A percentile compares a stretch with the other conserved stretches of the same genome.
Conservation (phyloP, 2,797 vertebrate species). For the Lophotriccus pileatus region DNA sequence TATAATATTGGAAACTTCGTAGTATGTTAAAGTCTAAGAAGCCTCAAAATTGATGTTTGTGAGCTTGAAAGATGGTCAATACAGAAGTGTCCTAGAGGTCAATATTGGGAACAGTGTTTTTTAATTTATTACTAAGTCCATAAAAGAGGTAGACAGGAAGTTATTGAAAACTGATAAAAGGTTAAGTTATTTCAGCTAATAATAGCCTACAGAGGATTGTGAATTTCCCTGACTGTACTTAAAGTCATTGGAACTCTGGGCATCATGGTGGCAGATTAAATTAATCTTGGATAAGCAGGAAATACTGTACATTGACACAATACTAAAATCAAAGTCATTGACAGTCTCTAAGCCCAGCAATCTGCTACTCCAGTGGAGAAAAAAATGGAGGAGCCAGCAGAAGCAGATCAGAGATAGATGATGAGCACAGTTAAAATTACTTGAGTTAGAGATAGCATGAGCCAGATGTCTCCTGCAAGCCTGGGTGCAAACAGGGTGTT, state of each 20-base stretch:
- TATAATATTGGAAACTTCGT: not conserved
- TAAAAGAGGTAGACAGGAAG: not conserved
- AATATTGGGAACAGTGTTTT: not conserved
- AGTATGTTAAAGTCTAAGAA: not conserved
- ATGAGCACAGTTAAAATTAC: not conserved
- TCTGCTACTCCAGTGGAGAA: not conserved
- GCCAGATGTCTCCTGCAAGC: not conserved
- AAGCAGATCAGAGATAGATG: not conserved
- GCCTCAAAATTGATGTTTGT: not conserved
- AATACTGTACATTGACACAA: not conserved
- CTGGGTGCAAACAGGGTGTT: not conserved
- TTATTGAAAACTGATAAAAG: not conserved
- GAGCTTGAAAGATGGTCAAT: not conserved
- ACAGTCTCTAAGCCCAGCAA: not conserved
- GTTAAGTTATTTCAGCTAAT: not conserved
- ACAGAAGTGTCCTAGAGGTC: not conserved
- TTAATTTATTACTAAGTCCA: fast-evolving
- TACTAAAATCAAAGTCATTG: not conserved
- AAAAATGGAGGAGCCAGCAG: not conserved
- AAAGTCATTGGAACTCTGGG: not conserved
- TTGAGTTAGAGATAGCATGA: not conserved
- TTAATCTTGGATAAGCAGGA: not conserved
- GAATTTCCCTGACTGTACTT: not conserved
- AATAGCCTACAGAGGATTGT: not conserved
- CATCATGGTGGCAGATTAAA: not conserved